Base-by-base conservation (phyloP, 2,888 invertebrate genomes). In the Pelosia muscerda region DNA sequence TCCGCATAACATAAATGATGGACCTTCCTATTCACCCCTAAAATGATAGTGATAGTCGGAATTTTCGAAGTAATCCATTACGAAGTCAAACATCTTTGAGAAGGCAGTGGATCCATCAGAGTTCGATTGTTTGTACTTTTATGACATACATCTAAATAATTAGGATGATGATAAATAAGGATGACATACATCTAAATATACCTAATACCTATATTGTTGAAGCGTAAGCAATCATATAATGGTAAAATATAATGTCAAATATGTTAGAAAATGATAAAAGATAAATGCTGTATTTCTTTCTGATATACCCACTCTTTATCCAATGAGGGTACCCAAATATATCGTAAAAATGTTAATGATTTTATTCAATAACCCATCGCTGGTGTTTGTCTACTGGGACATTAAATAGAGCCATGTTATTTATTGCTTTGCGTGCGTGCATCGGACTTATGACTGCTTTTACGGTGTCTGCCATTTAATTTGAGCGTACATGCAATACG, bases 381-480 rank as follows among this genome's bases (percentile, higher is more conserved):
- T 77, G 73, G 68, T 73, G 68, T 72, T 72, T 79, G 79, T 83
- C 84, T 82, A 79, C 69, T 66, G 86, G 86, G 85, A 86, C 83
- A 86, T 87, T 88, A 89, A 88, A 88, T 86, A 86, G 82, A 84
- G 81, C 79, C 79, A 79, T 80, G 82, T 85, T 88, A 88, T 90
- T 90, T 91, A 90, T 89, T 88, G 82, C 79, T 74, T 91, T 73
- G 92, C 92, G 90, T 93, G 93, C 86, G 86, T 85, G 82, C 84
- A 84, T 74, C 77, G 80, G 83, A 84, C 88, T 86, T 88, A 87
- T 86, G 87, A 84, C 86, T 85, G 89, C 87, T 91, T 93, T 91
- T 90, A 92, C 88, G 85, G 87, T 88, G 87, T 88, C 87, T 86
- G 84, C 88, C 86, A 88, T 93, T 93, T 93, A 91, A 93, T 93